Evolutionary conservation across 1,140 invertebrate genomes (phyloP).

Genomic region (Halesus radiatus): DNA sequence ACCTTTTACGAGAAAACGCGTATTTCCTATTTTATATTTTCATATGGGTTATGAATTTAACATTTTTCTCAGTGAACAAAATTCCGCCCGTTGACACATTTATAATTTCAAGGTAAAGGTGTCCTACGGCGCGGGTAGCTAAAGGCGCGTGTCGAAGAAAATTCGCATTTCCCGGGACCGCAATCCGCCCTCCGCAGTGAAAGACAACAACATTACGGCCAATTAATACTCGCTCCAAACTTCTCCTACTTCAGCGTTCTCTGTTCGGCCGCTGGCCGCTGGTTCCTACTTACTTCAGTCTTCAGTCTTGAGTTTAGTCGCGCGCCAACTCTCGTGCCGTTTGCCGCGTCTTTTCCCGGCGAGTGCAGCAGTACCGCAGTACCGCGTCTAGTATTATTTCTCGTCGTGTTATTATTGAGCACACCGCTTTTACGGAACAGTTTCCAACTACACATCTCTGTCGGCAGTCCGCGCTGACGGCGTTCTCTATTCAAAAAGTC

Average conservation of each 20-base stretch:
- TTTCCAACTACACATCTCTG: neutral
- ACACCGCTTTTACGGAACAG: neutral
- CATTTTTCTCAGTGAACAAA: too few species aligned
- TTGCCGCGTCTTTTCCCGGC: neutral
- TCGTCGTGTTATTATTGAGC: neutral
- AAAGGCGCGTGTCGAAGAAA: neutral
- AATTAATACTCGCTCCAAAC: neutral
- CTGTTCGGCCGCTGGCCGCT: too few species aligned
- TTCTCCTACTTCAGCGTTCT: neutral
- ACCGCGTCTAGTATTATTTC: neutral
- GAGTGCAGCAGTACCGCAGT: neutral
- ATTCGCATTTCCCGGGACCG: slow-evolving; percentile 25
- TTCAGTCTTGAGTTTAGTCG: slow-evolving; percentile 1
- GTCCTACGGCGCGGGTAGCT: neutral
- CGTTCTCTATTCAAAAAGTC: slow-evolving; percentile 4
- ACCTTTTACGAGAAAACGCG: too few species aligned
- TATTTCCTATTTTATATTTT: too few species aligned
- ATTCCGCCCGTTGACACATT: neutral
- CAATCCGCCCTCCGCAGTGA: neutral
- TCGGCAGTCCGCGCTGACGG: slow-evolving; percentile 6
- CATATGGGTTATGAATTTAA: too few species aligned
- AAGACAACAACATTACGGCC: neutral
- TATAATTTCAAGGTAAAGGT: slow-evolving; percentile 2
- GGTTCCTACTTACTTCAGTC: neutral
- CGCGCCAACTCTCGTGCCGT: slow-evolving; percentile 18